phyloP scores from a whole-genome alignment of 2,113 vertebrate species.

The Speoplatyrhinus poulsoni region DNA sequence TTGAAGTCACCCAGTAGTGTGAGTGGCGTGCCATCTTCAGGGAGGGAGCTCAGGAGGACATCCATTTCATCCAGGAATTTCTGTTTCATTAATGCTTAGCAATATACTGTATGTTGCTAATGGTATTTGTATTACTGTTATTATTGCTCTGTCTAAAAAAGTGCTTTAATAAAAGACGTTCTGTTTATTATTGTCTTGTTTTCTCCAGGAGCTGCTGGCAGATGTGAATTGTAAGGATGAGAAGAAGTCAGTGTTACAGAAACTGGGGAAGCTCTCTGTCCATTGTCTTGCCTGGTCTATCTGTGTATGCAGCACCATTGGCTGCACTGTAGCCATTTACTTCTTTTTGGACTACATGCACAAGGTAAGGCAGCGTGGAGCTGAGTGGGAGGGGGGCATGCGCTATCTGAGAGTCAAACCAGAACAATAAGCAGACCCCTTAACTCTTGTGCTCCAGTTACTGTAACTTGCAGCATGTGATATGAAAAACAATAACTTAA shows the following conservation, averaged over 20 bases:
- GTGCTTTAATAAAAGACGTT: too few species aligned
- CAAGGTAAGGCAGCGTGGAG: conserved; percentile 52
- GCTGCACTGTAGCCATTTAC: conserved; percentile 72
- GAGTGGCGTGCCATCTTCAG: too few species aligned
- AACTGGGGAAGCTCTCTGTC: conserved; percentile 39
- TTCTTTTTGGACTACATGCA: conserved; percentile 71
- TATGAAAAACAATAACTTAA: too few species aligned
- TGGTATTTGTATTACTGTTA: too few species aligned
- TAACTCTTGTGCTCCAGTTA: too few species aligned
- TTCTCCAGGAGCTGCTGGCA: conserved; percentile 83
- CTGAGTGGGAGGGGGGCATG: not conserved
- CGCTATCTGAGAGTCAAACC: too few species aligned
- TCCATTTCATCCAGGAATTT: too few species aligned
- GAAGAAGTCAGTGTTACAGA: conserved; percentile 35
- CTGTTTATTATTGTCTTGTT: not conserved
- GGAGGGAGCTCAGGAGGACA: too few species aligned
- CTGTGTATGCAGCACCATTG: conserved; percentile 69
- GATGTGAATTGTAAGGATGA: conserved; percentile 59
- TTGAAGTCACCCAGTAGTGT: too few species aligned
- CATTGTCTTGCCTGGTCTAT: conserved; percentile 80
- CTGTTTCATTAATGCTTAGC: not conserved
- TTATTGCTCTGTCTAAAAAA: not conserved
- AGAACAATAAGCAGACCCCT: too few species aligned
- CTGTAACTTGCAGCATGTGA: too few species aligned
- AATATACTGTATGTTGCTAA: too few species aligned